Base-by-base conservation (phyloP, 1,140 invertebrate genomes). In the Scaptomyza pallida region DNA sequence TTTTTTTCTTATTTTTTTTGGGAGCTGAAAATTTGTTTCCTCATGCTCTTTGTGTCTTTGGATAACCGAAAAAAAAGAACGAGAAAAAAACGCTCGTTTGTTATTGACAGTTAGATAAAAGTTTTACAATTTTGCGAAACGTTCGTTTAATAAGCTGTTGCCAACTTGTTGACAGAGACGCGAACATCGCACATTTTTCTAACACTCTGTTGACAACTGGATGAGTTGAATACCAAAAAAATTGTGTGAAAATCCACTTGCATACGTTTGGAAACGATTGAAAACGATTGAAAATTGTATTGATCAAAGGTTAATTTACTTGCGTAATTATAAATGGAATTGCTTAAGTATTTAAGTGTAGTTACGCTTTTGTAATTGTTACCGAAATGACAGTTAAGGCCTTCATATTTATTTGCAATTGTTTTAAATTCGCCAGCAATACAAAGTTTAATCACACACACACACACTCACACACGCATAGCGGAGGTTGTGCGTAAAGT, bases 81-180 rank as follows among this genome's bases (percentile, higher is more conserved):
- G 2, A 35, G 4, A 0, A 12, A 35, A 35, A 37, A 37, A n/a
- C 3, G 8, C 33, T 12, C n/a, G 33, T 12, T 37, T 37, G 33
- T 37, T 37, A 37, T 37, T 37, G 33, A 37, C 33, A 37, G 12
- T 37, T 37, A n/a, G 12, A 37, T n/a, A 37, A 37, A 37, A 37
- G 33, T 37, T 37, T 37, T 37, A n/a, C 10, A 37, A n/a, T 37
- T 37, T 37, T 4, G 33, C 12, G 33, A n/a, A 12, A 12, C 5
- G 33, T 12, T 37, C 12, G 33, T n/a, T n/a, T n/a, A 12, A 37
- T n/a, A 37, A 37, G 33, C 33, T 37, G 33, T 37, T 37, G 33
- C n/a, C 33, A 37, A 37, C 33, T 37, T 37, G 33, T 37, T 37
- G 33, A 37, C 33, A 37, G 33, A 37, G 33, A 5, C 23, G 23